These are phyloP conservation scores for Indicator indicator DNA, from an alignment of 2,113 vertebrate genomes.

Conservation along the genomic window DNA sequence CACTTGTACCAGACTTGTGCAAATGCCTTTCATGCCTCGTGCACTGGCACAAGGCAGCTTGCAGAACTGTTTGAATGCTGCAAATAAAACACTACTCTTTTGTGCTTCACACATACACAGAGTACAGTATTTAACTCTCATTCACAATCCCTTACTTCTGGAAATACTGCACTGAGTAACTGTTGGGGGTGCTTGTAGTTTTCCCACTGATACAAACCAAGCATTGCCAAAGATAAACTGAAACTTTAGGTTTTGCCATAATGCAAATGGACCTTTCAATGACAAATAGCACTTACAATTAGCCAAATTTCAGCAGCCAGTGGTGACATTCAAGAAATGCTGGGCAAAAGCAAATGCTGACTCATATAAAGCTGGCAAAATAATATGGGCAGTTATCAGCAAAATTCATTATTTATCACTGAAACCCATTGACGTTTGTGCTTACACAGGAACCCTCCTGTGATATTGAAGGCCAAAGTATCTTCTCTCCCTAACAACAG, in stretches of 20 bases:
- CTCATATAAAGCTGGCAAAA: conserved; percentile 78
- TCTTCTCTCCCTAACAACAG: conserved; percentile 79
- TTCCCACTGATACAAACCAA: conserved; percentile 40
- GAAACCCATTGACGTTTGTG: conserved; percentile 71
- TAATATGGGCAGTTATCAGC: conserved; percentile 78
- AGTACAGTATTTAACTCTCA: conserved; percentile 3
- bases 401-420: conserved; percentile 81
- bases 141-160: background rate
- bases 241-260: background rate
- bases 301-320: background rate
- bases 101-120: background rate
- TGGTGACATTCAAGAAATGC: conserved; percentile 46
- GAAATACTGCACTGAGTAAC: background rate
- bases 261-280: background rate
- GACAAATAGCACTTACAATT: background rate
- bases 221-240: conserved; percentile 32
- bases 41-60: background rate
- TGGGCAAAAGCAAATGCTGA: conserved; percentile 70
- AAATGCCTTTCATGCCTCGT: background rate
- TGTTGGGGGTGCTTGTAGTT: background rate
- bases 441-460: conserved; percentile 81
- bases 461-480: conserved; percentile 82
- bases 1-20: background rate
- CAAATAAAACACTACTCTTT: background rate
- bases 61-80: background rate